Base-by-base conservation (phyloP, 2,113 vertebrate species). In the Clarias batrachus region DNA sequence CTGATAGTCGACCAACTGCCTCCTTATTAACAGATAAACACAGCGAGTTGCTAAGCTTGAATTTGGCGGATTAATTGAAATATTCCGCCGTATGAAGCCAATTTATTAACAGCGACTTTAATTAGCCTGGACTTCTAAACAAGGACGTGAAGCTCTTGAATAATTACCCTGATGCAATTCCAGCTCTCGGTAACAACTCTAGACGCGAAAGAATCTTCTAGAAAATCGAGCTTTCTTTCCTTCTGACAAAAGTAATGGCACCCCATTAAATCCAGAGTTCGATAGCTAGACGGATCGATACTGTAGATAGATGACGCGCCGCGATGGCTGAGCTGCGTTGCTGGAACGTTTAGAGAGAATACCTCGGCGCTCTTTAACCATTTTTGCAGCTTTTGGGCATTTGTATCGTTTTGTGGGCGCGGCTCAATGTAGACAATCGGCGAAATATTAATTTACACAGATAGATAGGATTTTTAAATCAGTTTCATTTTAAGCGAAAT, bases 11-110 rank as follows among this genome's bases (percentile, higher is more conserved):
- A 76, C 68, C 62, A 48, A 63, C 37, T 66, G 41, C n/a, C 62
- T 56, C 41, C 82, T 62, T 21, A 62, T 62, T 37, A 62, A 70
- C 60, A 77, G 76, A 87, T 87, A 77, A 87, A 86, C 84, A 82
- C 37, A 76, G 57, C 8, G 63, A 63, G 84, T 76, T 82, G 52
- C 82, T 77, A 37, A 81, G 63, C 84, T 77, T 19, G 63, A 63
- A 60, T 86, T 79, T 68, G 11, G 13, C 7, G 52, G 62, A 78
- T 78, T 78, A 78, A 65, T 65, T 23, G 83, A 27, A 65, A 63
- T 21, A 30, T 66, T 21, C 52, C 25, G 3, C 6, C 10, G 27
- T 68, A 54, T 25, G 37, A 56, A 78, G n/a, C 23, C n/a, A 37
- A 37, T 71, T 30, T 79, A 66, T 79, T 68, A 68, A 68, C 60